Conservation (phyloP, 2,113 vertebrate species). For the Chaetorhynchus papuensis region DNA sequence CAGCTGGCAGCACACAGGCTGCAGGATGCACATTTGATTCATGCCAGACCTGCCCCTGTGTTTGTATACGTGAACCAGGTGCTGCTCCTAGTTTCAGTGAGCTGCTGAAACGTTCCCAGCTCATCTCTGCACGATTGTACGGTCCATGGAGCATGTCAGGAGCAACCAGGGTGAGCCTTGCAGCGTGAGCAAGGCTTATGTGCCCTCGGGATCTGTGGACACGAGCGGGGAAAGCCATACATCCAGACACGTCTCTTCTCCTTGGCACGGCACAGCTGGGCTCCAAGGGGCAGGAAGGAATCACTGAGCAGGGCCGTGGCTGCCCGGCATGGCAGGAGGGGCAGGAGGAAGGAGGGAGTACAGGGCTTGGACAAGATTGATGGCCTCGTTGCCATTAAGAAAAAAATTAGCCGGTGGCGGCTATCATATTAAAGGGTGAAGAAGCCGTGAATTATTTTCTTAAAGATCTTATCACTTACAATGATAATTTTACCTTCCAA, state of each 20-base stretch:
- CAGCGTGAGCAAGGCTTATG: rapidly evolving
- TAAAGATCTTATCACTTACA: slow-evolving; percentile 89
- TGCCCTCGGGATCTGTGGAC: rapidly evolving
- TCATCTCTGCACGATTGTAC: neutral
- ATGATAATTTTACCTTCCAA: slow-evolving; percentile 90
- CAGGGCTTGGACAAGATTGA: slow-evolving; percentile 78
- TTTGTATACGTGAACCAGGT: rapidly evolving
- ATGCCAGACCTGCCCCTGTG: rapidly evolving
- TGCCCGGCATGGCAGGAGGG: neutral
- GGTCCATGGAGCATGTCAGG: rapidly evolving
- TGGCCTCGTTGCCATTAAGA: slow-evolving; percentile 85
- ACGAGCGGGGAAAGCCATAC: rapidly evolving
- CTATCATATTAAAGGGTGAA: slow-evolving; percentile 89
- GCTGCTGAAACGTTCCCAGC: neutral
- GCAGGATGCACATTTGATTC: rapidly evolving
- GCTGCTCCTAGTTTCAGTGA: neutral
- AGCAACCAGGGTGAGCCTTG: neutral
- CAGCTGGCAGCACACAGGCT: neutral
- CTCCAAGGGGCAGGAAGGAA: neutral
- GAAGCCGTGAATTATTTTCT: slow-evolving; percentile 90
- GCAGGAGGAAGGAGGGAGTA: slow-evolving; percentile 58
- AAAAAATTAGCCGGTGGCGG: slow-evolving; percentile 86
- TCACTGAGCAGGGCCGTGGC: neutral
- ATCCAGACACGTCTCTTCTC: neutral
- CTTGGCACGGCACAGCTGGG: neutral